Base-by-base conservation (phyloP, 1,140 invertebrate species). In the Pectinophora gossypiella region DNA sequence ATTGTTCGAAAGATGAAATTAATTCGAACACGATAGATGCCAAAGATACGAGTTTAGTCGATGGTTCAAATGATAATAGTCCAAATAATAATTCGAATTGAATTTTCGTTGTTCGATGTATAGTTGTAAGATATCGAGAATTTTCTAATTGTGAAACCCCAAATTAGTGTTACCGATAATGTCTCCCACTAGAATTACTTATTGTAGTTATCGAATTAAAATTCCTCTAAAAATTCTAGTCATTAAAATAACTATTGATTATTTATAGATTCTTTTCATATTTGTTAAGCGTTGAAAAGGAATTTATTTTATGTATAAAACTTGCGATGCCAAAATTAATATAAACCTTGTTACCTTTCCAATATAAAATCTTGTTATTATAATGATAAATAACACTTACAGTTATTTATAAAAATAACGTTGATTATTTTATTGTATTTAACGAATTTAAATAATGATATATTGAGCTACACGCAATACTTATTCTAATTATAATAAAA, bases 31-130 rank as follows among this genome's bases (percentile, higher is more conserved):
- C 76, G 32, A 64, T 76, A 50, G 72, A 79, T 43, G 59, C 51
- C 32, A 53, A 55, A 15, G 66, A 72, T 27, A 68, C 65, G 47
- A 71, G 61, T 67, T 12, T 67, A 49, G 53, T 66, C 27, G 64
- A 53, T 49, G 70, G 59, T 62, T 70, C 76, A 27, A 75, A 77
- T 60, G 62, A 77, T 56, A 69, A 71, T 68, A n/a, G n/a, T n/a
- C 71, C 78, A 57, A 84, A 85, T 71, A 84, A 82, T 46, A 84
- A 84, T 60, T 81, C 75, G 51, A 67, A 71, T 68, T 83, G 68
- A 63, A 57, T 60, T 53, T 54, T 55, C 42, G 48, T 32, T 57
- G 48, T 32, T n/a, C 27, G n/a, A 32, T 12, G 9, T 12, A 32
- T 40, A 40, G 15, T 15, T 40, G 13, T 40, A 40, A 16, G 13